phyloP scores from a whole-genome alignment of 2,888 invertebrate genomes.

The Pheosia tremula region DNA sequence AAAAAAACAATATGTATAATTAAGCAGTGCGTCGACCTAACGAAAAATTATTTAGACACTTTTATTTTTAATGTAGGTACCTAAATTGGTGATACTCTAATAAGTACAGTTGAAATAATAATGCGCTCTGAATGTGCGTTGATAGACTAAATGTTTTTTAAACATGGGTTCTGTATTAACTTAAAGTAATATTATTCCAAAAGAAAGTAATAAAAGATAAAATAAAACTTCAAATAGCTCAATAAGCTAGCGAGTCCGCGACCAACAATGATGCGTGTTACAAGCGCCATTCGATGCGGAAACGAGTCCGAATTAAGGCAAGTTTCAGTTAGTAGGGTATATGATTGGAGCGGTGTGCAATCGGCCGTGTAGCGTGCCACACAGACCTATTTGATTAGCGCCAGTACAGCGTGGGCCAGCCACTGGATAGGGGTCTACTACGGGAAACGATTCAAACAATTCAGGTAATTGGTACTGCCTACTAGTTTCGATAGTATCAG shows the following conservation, averaged over 20 bases:
- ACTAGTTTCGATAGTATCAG: too few relatives aligned
- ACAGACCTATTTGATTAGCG: conserved; percentile 53
- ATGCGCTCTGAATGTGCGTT: too few relatives aligned
- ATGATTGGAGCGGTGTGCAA: conserved; percentile 47
- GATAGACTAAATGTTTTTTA: too few relatives aligned
- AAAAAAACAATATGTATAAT: too few relatives aligned
- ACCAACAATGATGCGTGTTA: conserved; percentile 16
- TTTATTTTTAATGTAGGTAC: too few relatives aligned
- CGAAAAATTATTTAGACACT: too few relatives aligned
- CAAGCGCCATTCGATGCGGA: conserved; percentile 17
- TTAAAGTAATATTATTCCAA: too few relatives aligned
- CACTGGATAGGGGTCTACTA: conserved; percentile 20
- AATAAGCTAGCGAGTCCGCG: not conserved
- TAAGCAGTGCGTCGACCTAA: too few relatives aligned
- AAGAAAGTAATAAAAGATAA: not conserved
- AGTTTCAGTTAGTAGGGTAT: conserved; percentile 36
- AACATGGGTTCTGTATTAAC: not conserved
- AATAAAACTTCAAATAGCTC: not conserved
- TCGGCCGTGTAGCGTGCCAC: conserved; percentile 38
- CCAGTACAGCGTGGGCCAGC: conserved; percentile 18
- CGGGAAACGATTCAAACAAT: not conserved
- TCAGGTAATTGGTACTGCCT: not conserved
- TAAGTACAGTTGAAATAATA: too few relatives aligned
- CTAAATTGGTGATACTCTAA: too few relatives aligned
- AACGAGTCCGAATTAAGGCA: conserved; percentile 34